Evolutionary conservation across 2,113 vertebrate species (phyloP).

Genomic region (Clarias batrachus): DNA sequence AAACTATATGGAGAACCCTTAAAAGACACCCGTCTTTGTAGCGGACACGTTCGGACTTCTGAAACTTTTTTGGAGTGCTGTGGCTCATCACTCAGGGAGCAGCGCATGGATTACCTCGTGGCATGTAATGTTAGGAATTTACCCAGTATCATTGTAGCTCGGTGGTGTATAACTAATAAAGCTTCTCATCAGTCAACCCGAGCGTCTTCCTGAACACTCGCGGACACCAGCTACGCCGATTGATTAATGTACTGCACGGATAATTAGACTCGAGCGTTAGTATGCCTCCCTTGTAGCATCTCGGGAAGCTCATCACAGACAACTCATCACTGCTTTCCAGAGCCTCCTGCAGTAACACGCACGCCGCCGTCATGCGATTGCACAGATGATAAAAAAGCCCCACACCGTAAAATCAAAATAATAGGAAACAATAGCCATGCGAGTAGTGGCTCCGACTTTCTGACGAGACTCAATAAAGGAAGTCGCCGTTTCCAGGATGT

Average conservation of each 20-base stretch:
- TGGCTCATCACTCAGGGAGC: neutral
- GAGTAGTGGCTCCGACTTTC: conserved; percentile 40
- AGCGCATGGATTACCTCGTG: neutral
- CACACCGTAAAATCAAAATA: neutral
- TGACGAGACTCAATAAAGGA: conserved; percentile 49
- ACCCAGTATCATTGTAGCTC: neutral
- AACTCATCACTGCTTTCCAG: conserved; percentile 16
- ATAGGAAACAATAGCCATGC: conserved; percentile 41
- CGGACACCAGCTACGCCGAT: neutral
- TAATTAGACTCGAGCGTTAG: conserved; percentile 2
- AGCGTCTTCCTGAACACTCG: neutral
- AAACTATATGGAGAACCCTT: neutral
- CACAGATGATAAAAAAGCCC: neutral
- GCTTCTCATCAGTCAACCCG: conserved; percentile 16
- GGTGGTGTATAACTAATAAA: conserved; percentile 16
- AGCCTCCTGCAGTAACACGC: conserved; percentile 12
- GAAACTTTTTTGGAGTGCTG: too few relatives aligned
- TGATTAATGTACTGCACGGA: conserved; percentile 19
- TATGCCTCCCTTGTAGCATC: neutral
- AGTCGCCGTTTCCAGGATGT: conserved; percentile 46
- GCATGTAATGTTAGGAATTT: neutral
- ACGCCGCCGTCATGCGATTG: neutral
- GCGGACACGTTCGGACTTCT: neutral
- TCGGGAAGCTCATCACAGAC: conserved; percentile 8
- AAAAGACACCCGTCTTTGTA: neutral